Base-by-base conservation (phyloP, 2,797 vertebrate species). In the Aplochiton taeniatus region DNA sequence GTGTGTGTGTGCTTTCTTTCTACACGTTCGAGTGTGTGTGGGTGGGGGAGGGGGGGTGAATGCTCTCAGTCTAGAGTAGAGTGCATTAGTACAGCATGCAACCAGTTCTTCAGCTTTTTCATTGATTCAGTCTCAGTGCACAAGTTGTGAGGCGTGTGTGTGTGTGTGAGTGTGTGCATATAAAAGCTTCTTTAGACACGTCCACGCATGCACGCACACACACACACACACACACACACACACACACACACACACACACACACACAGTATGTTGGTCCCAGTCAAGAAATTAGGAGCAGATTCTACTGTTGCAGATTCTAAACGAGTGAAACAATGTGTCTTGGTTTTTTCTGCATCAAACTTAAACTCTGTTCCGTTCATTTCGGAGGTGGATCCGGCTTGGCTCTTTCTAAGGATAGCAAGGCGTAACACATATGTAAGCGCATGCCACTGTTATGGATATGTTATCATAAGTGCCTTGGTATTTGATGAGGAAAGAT, bases 1-100 rank as follows among this genome's bases (percentile, higher is more conserved):
- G 12, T 43, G 20, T 44, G 73, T 70, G 60, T 59, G n/a, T n/a
- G n/a, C 66, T 76, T 65, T 70, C 70, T 65, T 46, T 66, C 42
- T 55, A 43, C 63, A 67, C 17, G 17, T 66, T 73, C 76, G 46
- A 63, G 56, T 80, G 65, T 31, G 31, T 31, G 31, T 31, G 6
- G 31, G 31, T 6, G 31, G 31, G 31, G 31, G 12, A 16, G 12
- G n/a, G n/a, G n/a, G n/a, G n/a, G n/a, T n/a, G n/a, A n/a, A n/a
- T n/a, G n/a, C n/a, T n/a, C n/a, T 10, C 63, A 66, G 43, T 70
- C 58, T 66, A 59, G 68, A n/a, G 0, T 49, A 50, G 54, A 50
- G 62, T 56, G 49, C 48, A 72, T 78, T 52, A 57, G 49, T 46
- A 66, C 59, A 58, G 70, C 56, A 54, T 73, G 63, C 3, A 31